Conservation (phyloP, 92 coral and sea anemone genomes). For the Isaurus tuberculatus region DNA sequence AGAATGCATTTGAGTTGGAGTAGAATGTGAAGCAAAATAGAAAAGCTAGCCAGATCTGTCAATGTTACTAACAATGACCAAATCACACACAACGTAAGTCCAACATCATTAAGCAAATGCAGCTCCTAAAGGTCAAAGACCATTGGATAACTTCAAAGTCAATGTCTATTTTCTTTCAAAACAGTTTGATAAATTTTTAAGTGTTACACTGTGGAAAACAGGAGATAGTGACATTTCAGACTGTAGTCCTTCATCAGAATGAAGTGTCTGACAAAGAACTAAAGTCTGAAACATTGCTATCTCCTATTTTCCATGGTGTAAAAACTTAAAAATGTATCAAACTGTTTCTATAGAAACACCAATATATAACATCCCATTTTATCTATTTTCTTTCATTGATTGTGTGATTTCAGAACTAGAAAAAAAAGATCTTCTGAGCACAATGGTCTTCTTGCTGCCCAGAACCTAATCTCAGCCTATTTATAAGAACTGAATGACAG, state of each 20-base stretch:
- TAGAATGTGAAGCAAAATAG: slow-evolving; percentile 20
- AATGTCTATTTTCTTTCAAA: no score
- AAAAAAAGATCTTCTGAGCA: slow-evolving; percentile 52
- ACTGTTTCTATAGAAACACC: no score
- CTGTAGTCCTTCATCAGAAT: no score
- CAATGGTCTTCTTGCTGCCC: slow-evolving; percentile 9
- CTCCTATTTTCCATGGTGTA: no score
- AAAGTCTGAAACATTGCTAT: no score
- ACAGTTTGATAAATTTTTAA: no score
- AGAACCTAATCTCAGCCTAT: slow-evolving; percentile 6
- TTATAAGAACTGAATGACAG: background rate
- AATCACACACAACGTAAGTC: background rate
- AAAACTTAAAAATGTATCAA: no score
- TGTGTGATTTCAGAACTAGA: slow-evolving; percentile 42
- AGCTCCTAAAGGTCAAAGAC: background rate
- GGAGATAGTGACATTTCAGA: no score
- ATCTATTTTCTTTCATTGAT: slow-evolving; percentile 47
- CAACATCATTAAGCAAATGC: background rate
- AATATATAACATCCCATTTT: slow-evolving; percentile 48
- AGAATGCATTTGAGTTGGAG: slow-evolving; percentile 13
- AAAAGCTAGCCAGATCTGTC: slow-evolving; percentile 26
- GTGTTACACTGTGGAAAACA: no score
- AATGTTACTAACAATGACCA: slow-evolving; percentile 15
- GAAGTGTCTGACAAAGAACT: no score
- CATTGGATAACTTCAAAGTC: no score